Base-by-base conservation (phyloP, 2,888 invertebrate species). In the Drosophila incognita region DNA sequence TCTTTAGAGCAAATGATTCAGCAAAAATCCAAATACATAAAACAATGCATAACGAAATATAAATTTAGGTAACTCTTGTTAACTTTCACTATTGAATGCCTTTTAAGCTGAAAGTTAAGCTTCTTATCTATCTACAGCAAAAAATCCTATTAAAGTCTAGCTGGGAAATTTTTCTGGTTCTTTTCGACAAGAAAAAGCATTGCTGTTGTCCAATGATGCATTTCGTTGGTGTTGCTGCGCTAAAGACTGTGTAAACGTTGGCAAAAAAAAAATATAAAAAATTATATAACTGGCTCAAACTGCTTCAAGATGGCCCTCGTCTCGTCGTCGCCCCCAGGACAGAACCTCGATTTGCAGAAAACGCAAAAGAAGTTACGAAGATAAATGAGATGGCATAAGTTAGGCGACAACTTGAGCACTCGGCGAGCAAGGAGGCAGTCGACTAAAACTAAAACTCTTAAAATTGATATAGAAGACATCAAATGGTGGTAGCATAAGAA, bases 151-250 rank as follows among this genome's bases (percentile, higher is more conserved):
- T 18, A 11, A 57, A 56, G 40, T 38, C 27, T n/a, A 29, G 29
- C 38, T 10, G 15, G 8, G n/a, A 31, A 4, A 46, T 24, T 24
- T 5, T 11, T n/a, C 36, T 6, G 33, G 18, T 40, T 4, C 11
- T 42, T 40, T 27, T 29, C 13, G 27, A 18, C 40, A 21, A 24
- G n/a, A 24, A 51, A 54, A 58, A 29, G 24, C 33, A 66, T 35
- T 42, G 27, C 21, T 53, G 4, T 24, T 64, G 75, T 69, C 52
- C 73, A 58, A 58, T 62, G 57, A 74, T 74, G 67, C 67, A 64
- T 64, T 63, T 42, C 63, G 83, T 89, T 38, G 88, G 88, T 27
- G 95, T 94, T 82, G 94, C 95, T 88, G 94, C 95, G 40, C 64
- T 59, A 59, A 62, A 70, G 68, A 75, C 77, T 70, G 51, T 71